phyloP scores from a whole-genome alignment of 2,113 vertebrate genomes.

The Phoenicopterus ruber region DNA sequence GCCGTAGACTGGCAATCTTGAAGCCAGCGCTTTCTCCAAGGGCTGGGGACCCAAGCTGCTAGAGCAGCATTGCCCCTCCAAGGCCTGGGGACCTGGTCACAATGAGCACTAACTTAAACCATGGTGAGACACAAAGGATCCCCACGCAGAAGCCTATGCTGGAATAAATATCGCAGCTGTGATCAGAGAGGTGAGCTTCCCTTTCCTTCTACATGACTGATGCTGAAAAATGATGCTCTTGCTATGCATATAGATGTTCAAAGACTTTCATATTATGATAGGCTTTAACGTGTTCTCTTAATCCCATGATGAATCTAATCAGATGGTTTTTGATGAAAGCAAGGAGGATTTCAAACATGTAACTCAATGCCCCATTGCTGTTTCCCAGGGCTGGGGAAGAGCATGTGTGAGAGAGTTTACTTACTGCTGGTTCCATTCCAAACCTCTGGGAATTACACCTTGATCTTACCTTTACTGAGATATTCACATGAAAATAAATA shows the following conservation, averaged over 20 bases:
- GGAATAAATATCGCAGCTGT: neutral
- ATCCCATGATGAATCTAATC: neutral
- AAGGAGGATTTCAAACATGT: neutral
- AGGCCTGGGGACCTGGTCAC: neutral
- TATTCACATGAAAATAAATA: neutral
- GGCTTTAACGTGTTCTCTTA: neutral
- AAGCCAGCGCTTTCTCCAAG: neutral
- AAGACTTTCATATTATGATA: neutral
- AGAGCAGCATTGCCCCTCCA: neutral
- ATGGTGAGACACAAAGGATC: neutral
- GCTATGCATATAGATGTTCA: neutral
- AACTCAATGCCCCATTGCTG: fast-evolving
- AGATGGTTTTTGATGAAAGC: neutral
- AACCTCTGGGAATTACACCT: neutral
- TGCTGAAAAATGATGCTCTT: neutral
- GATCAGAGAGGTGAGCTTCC: neutral
- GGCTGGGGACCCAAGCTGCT: fast-evolving
- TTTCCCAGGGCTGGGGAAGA: neutral
- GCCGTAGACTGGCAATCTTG: neutral
- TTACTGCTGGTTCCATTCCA: neutral
- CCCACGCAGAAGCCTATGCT: neutral
- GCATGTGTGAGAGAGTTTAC: no score
- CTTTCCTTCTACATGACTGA: neutral
- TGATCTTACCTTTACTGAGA: neutral
- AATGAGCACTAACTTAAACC: neutral